Percentiles rank a stretch among this genome's conserved stretches.
Evolutionary conservation across 2,797 vertebrate genomes (phyloP).

Genomic region (Halcyon smyrnensis): DNA sequence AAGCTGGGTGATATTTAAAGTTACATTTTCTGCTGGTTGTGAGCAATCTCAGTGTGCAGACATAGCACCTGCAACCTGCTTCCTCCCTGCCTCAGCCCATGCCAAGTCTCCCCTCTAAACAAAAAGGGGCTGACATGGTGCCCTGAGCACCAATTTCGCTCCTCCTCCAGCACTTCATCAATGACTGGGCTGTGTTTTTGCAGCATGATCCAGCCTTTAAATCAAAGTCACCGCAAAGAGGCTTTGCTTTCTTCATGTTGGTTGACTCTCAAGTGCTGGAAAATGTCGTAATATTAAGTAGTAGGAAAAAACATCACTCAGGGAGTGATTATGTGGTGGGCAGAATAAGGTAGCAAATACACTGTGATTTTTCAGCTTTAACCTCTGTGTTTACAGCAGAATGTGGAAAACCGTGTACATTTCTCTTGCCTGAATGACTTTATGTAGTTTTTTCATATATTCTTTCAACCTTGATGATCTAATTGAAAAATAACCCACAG

Average conservation of each 20-base stretch:
- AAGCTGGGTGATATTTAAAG: neutral
- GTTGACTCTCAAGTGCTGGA: neutral
- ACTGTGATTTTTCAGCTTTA: neutral
- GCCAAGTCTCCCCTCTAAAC: neutral
- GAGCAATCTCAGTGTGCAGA: neutral
- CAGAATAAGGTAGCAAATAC: neutral
- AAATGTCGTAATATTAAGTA: neutral
- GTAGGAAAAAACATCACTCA: neutral
- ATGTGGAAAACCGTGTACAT: neutral
- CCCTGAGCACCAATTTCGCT: neutral
- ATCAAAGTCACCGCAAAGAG: neutral
- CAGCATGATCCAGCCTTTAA: neutral
- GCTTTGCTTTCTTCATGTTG: neutral
- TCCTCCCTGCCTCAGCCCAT: neutral
- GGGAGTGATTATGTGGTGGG: neutral
- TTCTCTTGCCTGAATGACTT: neutral
- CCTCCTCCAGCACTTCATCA: neutral
- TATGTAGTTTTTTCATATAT: neutral
- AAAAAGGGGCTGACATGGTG: neutral
- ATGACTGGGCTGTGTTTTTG: neutral
- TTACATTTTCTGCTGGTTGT: neutral
- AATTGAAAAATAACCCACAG: neutral
- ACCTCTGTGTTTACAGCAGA: neutral
- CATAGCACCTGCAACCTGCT: neutral
- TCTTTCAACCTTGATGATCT: neutral